Base-by-base conservation (phyloP, 1,140 invertebrate genomes). In the Melanaphis sacchari region DNA sequence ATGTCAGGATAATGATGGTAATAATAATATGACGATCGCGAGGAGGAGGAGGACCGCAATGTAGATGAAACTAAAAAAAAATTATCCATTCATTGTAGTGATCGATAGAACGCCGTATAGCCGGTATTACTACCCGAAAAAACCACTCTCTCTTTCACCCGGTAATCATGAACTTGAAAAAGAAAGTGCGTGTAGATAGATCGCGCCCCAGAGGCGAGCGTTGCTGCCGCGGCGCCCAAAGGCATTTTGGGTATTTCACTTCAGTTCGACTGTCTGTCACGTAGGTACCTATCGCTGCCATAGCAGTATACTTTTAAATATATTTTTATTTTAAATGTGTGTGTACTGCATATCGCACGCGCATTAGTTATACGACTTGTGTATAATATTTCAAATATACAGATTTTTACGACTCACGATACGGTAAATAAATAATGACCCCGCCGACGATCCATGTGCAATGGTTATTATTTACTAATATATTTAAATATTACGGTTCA, bases 161-260 rank as follows among this genome's bases (percentile, higher is more conserved):
- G 59, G 41, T 54, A 92, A 82, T 93, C 81, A 81, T 93, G 91
- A 93, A 93, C 91, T 93, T 93, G 91, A 93, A 93, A 93, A 93
- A 93, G 91, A 93, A 93, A 93, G 91, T 93, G 91, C 91, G 81
- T 93, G 49, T 81, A 46, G 18, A 46, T 46, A 46, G 6, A 46
- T 46, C 66, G n/a, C 18, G 26, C 76, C 91, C 49, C 91, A 81
- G 38, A 85, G 91, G 81, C 46, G 38, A 76, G 31, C 7, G 91
- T 90, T 41, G 40, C 52, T n/a, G 91, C n/a, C 1, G 76, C 38
- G 4, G 43, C 81, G 91, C 81, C 91, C 40, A 43, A 93, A 84
- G 91, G 91, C 81, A 38, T 52, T 93, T 82, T 38, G 54, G 31
- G 38, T 92, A n/a, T 93, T 84, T 93, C 76, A 52, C n/a, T 93